Base-by-base conservation (phyloP, 2,888 invertebrate genomes). In the Lamellibrachia columna region DNA sequence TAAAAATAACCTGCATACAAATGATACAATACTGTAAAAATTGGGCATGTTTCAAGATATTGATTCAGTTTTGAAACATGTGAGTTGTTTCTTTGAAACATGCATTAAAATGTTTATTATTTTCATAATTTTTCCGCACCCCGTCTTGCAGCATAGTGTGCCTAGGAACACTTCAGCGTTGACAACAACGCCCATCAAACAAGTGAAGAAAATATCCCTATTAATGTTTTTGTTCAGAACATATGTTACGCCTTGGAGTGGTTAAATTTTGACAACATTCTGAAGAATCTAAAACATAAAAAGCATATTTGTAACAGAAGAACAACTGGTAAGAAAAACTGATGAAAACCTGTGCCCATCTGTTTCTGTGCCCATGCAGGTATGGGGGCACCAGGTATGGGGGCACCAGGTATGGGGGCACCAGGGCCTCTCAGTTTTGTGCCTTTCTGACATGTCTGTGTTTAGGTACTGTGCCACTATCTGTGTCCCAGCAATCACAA, bases 221-320 rank as follows among this genome's bases (percentile, higher is more conserved):
- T 40, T 40, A 40, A 40, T 40, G 40, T 40, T 40, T 40, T 40
- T 40, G 40, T 40, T 40, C 40, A 3, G 55, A 3, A 7, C 55
- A 55, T 9, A 55, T 9, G 9, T 55, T 55, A 55, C 75, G 6
- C 3, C 75, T 6, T 75, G 11, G 22, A 75, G 15, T 22, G 75
- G n/a, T 75, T 11, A 22, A 3, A 6, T 75, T 75, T 75, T 75
- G 22, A 75, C 75, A 75, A 75, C 75, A 22, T 22, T n/a, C 15
- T 75, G 75, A 75, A 75, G 75, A 75, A 75, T 22, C 75, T 22
- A n/a, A 75, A 75, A 75, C 75, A n/a, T 75, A 75, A n/a, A 75
- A 75, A 55, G n/a, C 22, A 0, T 75, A n/a, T 15, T 22, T 75
- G 8, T 55, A 55, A 3, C 55, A 7, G 55, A 9, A 55, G 7